Base-by-base conservation (phyloP, 2,888 invertebrate genomes). In the Stenodema calcarata region DNA sequence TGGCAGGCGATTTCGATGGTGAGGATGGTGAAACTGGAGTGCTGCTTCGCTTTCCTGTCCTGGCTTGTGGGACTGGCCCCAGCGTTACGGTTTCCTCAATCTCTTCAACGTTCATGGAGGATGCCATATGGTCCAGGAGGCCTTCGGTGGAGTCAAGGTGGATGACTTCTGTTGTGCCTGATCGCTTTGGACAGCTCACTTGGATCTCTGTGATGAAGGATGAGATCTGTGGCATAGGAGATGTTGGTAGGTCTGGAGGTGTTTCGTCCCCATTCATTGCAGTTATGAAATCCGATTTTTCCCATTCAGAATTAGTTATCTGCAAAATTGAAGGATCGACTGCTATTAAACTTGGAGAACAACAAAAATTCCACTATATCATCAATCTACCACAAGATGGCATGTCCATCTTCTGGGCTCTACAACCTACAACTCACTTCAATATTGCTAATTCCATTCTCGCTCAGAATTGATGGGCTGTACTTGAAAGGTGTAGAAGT, bases 151-250 rank as follows among this genome's bases (percentile, higher is more conserved):
- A 81, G 76, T 88, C 88, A 23, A 87, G 85, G 82, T 87, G 87
- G 75, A 88, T 80, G 9, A 87, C 87, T 75, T 87, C 86, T 18
- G 79, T 80, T 14, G 81, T 50, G n/a, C 73, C 70, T 11, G 76
- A 23, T 7, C 90, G 89, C 23, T 90, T 91, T 12, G 89, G 89
- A 54, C 90, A 91, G 1, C 91, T 90, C 0, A 93, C 91, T 91
- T 95, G 94, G 87, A 95, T 95, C 91, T 95, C 95, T 62, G 95
- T 95, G 44, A 95, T 93, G 90, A 95, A 95, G 35, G 94, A 94
- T 44, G 90, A 88, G 75, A 89, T 87, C 88, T 89, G 88, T 42
- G 91, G 91, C 88, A 91, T 90, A 0, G 92, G 91, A 0, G 92
- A 91, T 9, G 90, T 91, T 0, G 92, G 91, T 0, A 92, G 88